Conservation (phyloP, 2,113 vertebrate species). For the Tragelaphus scriptus region DNA sequence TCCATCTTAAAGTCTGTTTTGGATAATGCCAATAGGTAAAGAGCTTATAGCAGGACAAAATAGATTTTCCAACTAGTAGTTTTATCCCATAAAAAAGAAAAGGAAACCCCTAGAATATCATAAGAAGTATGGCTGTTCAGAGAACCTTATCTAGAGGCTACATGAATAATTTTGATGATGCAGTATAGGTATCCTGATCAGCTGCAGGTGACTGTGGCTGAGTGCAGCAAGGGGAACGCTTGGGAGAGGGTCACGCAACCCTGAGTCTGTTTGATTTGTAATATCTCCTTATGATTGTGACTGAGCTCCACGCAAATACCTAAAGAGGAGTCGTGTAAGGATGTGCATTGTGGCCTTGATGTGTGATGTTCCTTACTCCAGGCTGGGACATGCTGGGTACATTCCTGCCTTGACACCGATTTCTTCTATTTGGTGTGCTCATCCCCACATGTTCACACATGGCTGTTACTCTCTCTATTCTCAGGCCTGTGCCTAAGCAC, state of each 20-base stretch:
- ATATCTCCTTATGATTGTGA: not conserved
- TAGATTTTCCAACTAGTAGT: constrained; percentile 18
- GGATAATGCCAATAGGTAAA: not conserved
- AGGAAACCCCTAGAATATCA: constrained; percentile 36
- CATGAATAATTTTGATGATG: not conserved
- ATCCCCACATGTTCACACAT: not conserved
- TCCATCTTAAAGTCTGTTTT: constrained; percentile 32
- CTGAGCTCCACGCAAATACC: not conserved
- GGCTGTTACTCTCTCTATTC: not conserved
- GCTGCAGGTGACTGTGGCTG: not conserved
- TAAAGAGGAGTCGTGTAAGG: not conserved
- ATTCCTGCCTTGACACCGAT: not conserved
- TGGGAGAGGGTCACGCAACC: not conserved
- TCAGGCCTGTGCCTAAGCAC: not conserved
- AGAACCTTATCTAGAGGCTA: not conserved
- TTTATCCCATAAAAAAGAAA: constrained; percentile 22
- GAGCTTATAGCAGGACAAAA: not conserved
- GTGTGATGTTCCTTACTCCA: not conserved
- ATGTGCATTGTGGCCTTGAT: not conserved
- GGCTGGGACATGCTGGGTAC: not conserved
- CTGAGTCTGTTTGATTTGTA: not conserved
- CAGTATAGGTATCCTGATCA: not conserved
- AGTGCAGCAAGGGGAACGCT: not conserved
- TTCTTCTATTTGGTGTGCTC: not conserved
- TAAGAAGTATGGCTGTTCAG: not conserved